phyloP scores from a whole-genome alignment of 2,113 vertebrate species.

The Myotis yumanensis region DNA sequence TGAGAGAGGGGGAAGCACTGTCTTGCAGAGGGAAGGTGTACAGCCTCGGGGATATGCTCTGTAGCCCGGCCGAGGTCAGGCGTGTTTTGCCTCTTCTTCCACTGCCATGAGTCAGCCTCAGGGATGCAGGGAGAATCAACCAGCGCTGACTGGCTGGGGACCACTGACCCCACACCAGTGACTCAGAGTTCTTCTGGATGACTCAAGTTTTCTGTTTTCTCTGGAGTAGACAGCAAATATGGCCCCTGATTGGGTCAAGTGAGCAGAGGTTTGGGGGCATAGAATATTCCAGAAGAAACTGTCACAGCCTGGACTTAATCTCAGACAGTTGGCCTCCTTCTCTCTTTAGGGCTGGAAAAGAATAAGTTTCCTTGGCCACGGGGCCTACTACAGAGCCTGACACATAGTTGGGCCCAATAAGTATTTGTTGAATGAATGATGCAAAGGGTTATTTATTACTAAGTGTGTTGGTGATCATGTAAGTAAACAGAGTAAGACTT shows the following conservation, averaged over 20 bases:
- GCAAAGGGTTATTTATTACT: neutral
- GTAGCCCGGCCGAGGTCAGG: neutral
- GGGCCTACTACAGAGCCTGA: neutral
- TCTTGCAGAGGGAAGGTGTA: neutral
- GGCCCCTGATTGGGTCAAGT: neutral
- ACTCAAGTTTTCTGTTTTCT: neutral
- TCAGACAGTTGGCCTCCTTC: neutral
- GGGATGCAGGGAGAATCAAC: neutral
- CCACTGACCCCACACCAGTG: neutral
- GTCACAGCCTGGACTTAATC: neutral
- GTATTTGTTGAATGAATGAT: neutral
- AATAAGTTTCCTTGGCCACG: neutral
- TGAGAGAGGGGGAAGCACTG: neutral
- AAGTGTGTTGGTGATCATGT: neutral
- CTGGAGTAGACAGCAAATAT: neutral
- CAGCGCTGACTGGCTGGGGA: neutral
- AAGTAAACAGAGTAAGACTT: neutral
- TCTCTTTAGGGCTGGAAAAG: neutral
- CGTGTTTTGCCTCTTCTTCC: neutral
- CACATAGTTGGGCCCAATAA: neutral
- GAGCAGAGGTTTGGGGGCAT: neutral
- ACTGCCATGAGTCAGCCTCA: neutral
- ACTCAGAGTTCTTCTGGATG: neutral
- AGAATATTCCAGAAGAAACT: neutral
- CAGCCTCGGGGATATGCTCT: fast-evolving